phyloP scores from a whole-genome alignment of 1,140 invertebrate genomes.

The Propsilocerus akamusi region DNA sequence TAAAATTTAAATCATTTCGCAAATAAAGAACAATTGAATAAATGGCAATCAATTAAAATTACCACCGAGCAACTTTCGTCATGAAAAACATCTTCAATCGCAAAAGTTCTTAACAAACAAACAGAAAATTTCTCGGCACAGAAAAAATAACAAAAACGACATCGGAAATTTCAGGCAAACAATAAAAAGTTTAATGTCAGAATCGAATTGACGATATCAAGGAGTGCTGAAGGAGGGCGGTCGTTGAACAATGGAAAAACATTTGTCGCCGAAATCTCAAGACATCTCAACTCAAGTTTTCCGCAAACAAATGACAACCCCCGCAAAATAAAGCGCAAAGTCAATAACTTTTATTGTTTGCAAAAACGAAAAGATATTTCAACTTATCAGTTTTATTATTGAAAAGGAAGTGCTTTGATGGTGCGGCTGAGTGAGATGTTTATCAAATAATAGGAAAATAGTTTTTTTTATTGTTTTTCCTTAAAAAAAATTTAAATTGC shows the following conservation, averaged over 20 bases:
- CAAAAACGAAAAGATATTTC: too few species aligned
- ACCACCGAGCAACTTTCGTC: too few species aligned
- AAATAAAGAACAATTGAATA: too few species aligned
- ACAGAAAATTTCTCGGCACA: too few species aligned
- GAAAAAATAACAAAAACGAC: not conserved
- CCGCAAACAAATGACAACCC: not conserved
- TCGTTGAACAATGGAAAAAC: not conserved
- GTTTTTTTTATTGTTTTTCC: constrained; percentile 1
- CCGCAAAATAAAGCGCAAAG: not conserved
- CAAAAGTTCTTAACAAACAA: too few species aligned
- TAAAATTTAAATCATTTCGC: too few species aligned
- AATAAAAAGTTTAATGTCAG: too few species aligned
- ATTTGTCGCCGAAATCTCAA: not conserved
- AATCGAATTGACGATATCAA: too few species aligned
- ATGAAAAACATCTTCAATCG: too few species aligned
- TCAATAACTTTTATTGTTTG: constrained; percentile 4
- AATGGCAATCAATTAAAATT: too few species aligned
- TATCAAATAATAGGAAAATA: constrained; percentile 4
- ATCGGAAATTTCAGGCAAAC: not conserved
- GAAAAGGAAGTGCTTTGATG: not conserved
- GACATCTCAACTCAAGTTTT: not conserved
- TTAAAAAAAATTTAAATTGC: not conserved
- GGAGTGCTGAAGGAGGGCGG: too few species aligned
- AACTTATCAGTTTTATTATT: not conserved
- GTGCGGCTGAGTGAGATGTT: not conserved